Evolutionary conservation across 2,888 invertebrate genomes (phyloP).

Genomic region (Thera obeliscata): DNA sequence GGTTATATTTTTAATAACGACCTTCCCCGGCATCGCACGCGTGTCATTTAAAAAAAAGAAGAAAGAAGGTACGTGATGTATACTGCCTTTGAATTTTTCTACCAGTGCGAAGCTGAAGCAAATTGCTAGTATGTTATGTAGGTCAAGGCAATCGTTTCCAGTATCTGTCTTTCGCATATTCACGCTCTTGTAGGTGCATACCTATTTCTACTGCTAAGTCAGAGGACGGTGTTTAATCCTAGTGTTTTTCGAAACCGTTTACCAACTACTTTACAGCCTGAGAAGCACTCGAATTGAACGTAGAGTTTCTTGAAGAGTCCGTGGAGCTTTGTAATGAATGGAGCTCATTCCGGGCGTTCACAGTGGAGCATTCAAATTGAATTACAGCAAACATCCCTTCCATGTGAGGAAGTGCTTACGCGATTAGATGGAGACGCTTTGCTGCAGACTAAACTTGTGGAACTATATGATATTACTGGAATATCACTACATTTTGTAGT

Average conservation of each 20-base stretch:
- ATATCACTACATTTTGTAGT: neutral
- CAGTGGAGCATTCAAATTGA: constrained; percentile 53
- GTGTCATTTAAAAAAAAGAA: too few relatives aligned
- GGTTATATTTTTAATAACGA: too few relatives aligned
- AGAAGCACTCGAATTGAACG: constrained; percentile 16
- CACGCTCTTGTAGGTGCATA: too few relatives aligned
- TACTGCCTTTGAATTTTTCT: too few relatives aligned
- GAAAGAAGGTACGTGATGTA: too few relatives aligned
- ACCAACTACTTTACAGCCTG: neutral
- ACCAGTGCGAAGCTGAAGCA: too few relatives aligned
- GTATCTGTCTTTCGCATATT: too few relatives aligned
- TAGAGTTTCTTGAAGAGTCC: constrained; percentile 31
- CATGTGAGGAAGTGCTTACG: constrained; percentile 49
- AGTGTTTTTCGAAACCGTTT: neutral
- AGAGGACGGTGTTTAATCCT: neutral
- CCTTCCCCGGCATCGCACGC: too few relatives aligned
- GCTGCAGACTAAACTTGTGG: neutral
- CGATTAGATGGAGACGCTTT: constrained; percentile 39
- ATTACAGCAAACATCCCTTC: constrained; percentile 51
- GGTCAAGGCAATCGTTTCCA: too few relatives aligned
- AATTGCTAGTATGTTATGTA: too few relatives aligned
- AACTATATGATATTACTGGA: constrained; percentile 6
- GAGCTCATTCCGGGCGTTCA: constrained; percentile 44
- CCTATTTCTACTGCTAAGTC: neutral
- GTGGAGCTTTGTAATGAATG: constrained; percentile 42